Percentiles rank a stretch among this genome's conserved stretches.
Conservation (phyloP, 1,140 invertebrate genomes). For the Rhyacophila brunnea region DNA sequence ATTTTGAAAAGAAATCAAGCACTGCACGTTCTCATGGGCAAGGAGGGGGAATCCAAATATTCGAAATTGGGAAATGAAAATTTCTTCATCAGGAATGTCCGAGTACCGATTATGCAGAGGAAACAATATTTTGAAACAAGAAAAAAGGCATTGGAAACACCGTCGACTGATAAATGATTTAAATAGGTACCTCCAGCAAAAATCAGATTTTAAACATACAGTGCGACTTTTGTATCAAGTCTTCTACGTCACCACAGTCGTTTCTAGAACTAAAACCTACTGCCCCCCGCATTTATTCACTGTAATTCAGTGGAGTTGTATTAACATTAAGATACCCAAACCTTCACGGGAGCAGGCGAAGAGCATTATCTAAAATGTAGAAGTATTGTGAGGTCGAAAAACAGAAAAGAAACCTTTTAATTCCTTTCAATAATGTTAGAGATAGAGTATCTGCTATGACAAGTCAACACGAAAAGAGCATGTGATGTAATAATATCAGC, state of each 20-base stretch:
- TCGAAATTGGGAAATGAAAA: slow-evolving; percentile 69
- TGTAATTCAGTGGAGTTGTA: background rate
- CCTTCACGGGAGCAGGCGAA: background rate
- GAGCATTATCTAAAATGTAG: too few relatives aligned
- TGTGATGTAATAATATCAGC: too few relatives aligned
- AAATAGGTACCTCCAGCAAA: background rate
- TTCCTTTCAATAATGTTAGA: too few relatives aligned
- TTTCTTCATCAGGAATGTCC: slow-evolving; percentile 61
- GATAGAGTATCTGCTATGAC: too few relatives aligned
- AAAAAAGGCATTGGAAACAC: slow-evolving; percentile 13
- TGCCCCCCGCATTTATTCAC: background rate
- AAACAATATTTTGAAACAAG: slow-evolving; percentile 60
- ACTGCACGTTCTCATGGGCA: slow-evolving; percentile 63
- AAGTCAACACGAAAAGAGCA: too few relatives aligned
- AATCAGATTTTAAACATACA: background rate
- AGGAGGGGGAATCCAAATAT: slow-evolving; percentile 57
- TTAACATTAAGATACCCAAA: background rate
- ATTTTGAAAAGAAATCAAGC: slow-evolving; percentile 70
- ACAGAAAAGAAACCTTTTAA: too few relatives aligned
- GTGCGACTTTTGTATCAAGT: too few relatives aligned
- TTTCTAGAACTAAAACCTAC: too few relatives aligned
- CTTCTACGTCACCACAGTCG: too few relatives aligned
- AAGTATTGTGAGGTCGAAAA: too few relatives aligned
- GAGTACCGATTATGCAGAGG: slow-evolving; percentile 61
- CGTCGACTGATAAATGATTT: background rate